Evolutionary conservation across 1,140 invertebrate species (phyloP).

Genomic region (Papilio helenus): DNA sequence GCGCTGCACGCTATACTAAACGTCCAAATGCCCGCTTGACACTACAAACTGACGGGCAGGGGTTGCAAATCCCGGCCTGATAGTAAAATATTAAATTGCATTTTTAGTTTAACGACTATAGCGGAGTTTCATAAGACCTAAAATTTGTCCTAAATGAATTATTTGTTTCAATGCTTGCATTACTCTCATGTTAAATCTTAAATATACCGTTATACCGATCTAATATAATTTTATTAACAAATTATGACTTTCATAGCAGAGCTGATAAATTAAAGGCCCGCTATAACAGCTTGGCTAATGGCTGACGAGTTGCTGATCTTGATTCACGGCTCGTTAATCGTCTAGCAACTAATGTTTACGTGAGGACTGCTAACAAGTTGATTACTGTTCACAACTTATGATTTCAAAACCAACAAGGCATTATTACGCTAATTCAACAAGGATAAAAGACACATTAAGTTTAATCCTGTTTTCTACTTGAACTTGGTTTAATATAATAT

Average conservation of each 20-base stretch:
- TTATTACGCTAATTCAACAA: neutral
- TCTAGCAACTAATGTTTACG: neutral
- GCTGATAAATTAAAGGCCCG: neutral
- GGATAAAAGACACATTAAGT: neutral
- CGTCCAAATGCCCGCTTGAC: conserved; percentile 9
- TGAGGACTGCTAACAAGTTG: neutral
- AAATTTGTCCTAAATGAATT: neutral
- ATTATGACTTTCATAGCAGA: neutral
- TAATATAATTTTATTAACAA: neutral
- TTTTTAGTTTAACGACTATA: too few species aligned
- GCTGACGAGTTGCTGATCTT: neutral
- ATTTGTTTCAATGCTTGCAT: neutral
- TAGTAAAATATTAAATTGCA: neutral
- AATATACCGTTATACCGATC: neutral
- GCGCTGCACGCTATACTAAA: conserved; percentile 47
- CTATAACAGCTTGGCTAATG: conserved; percentile 1
- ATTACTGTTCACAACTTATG: conserved; percentile 4
- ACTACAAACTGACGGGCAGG: neutral
- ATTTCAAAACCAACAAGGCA: neutral
- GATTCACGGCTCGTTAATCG: neutral
- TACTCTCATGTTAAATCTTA: neutral
- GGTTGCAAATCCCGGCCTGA: neutral
- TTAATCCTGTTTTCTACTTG: neutral
- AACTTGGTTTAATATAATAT: neutral
- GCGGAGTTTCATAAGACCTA: too few species aligned